phyloP scores from a whole-genome alignment of 2,797 vertebrate genomes.

The Argya squamiceps region DNA sequence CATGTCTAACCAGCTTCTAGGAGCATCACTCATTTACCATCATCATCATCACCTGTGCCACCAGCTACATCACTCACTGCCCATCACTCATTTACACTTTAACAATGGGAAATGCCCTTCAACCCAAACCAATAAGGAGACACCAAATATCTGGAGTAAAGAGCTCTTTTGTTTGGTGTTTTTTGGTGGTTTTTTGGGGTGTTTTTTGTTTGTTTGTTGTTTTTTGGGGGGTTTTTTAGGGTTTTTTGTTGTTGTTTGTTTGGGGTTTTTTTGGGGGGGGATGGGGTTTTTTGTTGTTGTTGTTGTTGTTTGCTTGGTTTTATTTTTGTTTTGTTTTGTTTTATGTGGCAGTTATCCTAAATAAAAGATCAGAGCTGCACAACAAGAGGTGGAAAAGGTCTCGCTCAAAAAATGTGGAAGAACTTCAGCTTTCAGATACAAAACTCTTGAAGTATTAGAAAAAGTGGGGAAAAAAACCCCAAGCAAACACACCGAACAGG shows the following conservation, averaged over 20 bases:
- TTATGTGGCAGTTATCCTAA: not conserved
- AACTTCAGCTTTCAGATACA: not conserved
- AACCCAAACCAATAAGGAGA: not conserved
- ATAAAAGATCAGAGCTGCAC: not conserved
- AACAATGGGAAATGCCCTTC: not conserved
- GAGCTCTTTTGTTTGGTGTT: too few species aligned
- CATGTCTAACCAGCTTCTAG: not conserved
- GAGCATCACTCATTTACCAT: not conserved
- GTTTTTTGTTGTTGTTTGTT: not conserved
- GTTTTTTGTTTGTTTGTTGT: too few species aligned
- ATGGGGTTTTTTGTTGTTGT: too few species aligned
- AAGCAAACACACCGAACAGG: not conserved
- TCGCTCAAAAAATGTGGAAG: accelerated
- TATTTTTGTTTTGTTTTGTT: too few species aligned
- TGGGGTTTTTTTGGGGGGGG: too few species aligned
- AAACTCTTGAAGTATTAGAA: not conserved
- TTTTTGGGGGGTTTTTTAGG: too few species aligned
- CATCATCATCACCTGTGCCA: not conserved
- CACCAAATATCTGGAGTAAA: not conserved
- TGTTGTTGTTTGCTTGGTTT: not conserved
- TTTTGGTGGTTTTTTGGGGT: too few species aligned
- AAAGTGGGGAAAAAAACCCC: not conserved
- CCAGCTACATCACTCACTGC: not conserved
- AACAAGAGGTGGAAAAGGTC: accelerated
- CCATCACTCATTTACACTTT: not conserved